Conservation (phyloP, 2,797 vertebrate genomes). For the Taeniopygia guttata region DNA sequence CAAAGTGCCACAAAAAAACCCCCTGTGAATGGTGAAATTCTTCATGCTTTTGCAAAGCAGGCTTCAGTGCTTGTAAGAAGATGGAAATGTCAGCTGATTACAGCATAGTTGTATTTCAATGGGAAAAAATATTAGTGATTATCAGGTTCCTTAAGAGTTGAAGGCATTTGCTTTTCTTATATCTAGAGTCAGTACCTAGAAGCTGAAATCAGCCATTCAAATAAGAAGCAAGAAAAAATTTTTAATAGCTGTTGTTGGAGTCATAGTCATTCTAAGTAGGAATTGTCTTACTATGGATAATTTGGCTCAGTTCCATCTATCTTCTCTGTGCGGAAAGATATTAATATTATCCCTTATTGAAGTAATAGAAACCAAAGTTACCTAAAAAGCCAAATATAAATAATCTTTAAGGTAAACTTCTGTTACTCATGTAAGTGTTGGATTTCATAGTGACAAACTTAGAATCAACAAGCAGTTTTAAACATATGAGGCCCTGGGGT, state of each 20-base stretch:
- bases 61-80: neutral
- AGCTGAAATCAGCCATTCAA: neutral
- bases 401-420: neutral
- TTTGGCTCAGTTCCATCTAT: neutral
- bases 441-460: neutral
- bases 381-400: neutral
- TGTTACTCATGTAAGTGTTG: neutral
- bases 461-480: neutral
- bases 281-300: neutral
- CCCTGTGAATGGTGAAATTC: neutral
- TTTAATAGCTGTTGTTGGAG: neutral
- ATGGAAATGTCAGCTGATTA: neutral
- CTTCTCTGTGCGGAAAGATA: neutral
- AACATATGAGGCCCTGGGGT: too few species aligned
- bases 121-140: neutral
- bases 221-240: neutral
- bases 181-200: neutral
- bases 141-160: neutral
- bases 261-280: neutral
- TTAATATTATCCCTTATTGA: neutral
- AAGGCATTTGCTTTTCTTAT: too few species aligned
- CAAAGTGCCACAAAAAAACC: fast-evolving
- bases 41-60: neutral
- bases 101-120: neutral
- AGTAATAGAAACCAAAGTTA: neutral